Conservation (phyloP, 2,888 invertebrate species). For the Tiphia femorata region DNA sequence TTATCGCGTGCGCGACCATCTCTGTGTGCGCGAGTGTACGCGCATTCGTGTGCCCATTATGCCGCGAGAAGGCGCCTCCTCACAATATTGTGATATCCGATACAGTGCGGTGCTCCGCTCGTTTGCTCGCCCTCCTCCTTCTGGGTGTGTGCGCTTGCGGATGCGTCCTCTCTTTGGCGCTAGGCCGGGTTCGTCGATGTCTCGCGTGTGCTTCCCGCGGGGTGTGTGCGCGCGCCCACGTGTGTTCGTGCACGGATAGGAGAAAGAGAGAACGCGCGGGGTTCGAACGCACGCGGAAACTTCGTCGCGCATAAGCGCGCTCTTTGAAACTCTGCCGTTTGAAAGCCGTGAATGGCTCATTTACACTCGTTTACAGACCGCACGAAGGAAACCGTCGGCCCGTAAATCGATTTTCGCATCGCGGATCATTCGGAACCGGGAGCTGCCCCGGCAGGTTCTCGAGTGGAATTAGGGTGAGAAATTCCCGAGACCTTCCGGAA, state of each 20-base stretch:
- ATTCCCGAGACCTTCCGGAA: too few species aligned
- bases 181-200: constrained; percentile 11
- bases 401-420: background rate
- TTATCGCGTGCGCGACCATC: constrained; percentile 40
- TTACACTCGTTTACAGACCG: background rate
- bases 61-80: constrained; percentile 47
- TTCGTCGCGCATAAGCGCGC: too few species aligned
- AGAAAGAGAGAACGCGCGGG: too few species aligned
- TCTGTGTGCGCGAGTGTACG: background rate
- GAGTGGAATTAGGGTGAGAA: too few species aligned
- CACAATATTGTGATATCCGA: constrained; percentile 63
- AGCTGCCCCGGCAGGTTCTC: too few species aligned
- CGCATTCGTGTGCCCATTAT: too few species aligned
- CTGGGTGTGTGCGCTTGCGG: too few species aligned
- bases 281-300: too few species aligned
- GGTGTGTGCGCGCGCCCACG: too few species aligned
- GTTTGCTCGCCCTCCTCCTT: constrained; percentile 1
- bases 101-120: constrained; percentile 29
- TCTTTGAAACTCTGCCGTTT: too few species aligned
- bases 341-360: background rate
- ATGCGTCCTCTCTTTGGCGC: constrained; percentile 1
- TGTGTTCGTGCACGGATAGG: too few species aligned
- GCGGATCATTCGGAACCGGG: too few species aligned
- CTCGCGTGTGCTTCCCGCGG: constrained; percentile 25
- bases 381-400: constrained; percentile 1